Conservation (phyloP, 2,888 invertebrate species). For the Andricus curvator region DNA sequence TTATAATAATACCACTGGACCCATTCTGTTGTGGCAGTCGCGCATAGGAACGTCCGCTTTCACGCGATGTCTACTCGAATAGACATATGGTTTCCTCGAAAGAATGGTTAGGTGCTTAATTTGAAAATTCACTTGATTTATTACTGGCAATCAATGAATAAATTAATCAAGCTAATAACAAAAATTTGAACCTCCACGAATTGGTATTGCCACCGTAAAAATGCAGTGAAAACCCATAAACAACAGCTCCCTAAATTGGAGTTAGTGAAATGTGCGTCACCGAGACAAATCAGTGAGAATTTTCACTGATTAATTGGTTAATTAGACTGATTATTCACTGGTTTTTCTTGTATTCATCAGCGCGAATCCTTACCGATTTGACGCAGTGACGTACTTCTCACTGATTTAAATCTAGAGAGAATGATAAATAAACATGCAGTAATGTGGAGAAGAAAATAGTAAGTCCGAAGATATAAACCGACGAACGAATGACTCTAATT, state of each 20-base stretch:
- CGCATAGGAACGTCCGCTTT: slow-evolving; percentile 37
- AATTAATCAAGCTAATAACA: slow-evolving; percentile 26
- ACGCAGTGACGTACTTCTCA: no score
- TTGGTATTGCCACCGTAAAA: neutral
- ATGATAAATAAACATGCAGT: slow-evolving; percentile 16
- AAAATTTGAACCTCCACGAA: neutral
- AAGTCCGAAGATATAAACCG: slow-evolving; percentile 8
- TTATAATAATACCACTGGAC: slow-evolving; percentile 77
- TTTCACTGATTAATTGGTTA: no score
- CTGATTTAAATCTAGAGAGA: no score
- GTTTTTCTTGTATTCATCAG: no score
- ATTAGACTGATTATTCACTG: no score
- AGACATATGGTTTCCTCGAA: slow-evolving; percentile 41
- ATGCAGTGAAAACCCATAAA: neutral
- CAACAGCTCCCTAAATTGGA: no score
- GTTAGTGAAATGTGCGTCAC: no score
- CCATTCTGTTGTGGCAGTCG: slow-evolving; percentile 60
- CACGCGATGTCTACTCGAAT: slow-evolving; percentile 32
- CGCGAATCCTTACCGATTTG: no score
- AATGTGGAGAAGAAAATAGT: neutral
- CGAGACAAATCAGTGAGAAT: no score
- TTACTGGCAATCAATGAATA: slow-evolving; percentile 16
- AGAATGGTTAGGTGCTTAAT: slow-evolving; percentile 21
- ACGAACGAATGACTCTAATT: slow-evolving; percentile 35
- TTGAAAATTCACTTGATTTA: slow-evolving; percentile 31